Conservation (phyloP, 2,113 vertebrate species). For the Syngnathus scovelli region DNA sequence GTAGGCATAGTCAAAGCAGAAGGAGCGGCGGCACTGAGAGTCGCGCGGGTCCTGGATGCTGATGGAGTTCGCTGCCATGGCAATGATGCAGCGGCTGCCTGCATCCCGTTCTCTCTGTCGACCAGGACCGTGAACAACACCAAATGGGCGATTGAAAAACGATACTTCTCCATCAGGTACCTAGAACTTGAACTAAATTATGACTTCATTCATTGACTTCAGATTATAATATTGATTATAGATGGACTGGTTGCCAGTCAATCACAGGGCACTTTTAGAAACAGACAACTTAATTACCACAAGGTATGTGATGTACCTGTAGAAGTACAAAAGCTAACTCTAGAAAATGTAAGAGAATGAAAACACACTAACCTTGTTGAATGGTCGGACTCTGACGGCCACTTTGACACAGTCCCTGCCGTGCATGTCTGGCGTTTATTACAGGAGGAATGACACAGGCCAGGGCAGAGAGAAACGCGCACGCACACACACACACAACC, state of each 20-base stretch:
- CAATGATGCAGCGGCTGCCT: slow-evolving; percentile 72
- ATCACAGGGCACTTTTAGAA: too few relatives aligned
- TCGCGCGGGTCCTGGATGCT: slow-evolving; percentile 70
- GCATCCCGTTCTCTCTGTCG: slow-evolving; percentile 74
- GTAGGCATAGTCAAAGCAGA: slow-evolving; percentile 74
- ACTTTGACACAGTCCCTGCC: slow-evolving; percentile 74
- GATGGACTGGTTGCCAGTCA: too few relatives aligned
- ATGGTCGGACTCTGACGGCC: slow-evolving; percentile 75
- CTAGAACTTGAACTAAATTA: too few relatives aligned
- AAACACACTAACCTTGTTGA: slow-evolving; percentile 76
- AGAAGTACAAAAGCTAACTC: background rate
- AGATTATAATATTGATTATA: too few relatives aligned
- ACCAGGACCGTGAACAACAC: background rate
- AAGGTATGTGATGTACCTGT: background rate
- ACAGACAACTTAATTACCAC: too few relatives aligned
- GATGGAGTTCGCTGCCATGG: slow-evolving; percentile 69
- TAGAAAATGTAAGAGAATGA: background rate
- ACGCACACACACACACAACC: background rate
- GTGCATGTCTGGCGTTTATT: slow-evolving; percentile 49
- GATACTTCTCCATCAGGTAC: too few relatives aligned
- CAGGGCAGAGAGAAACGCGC: background rate
- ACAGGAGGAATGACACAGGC: background rate
- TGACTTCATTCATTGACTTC: too few relatives aligned
- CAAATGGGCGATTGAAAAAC: too few relatives aligned
- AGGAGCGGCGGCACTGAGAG: slow-evolving; percentile 60